Conservation (phyloP, 2,888 invertebrate species). For the Pogonocherus hispidulus region DNA sequence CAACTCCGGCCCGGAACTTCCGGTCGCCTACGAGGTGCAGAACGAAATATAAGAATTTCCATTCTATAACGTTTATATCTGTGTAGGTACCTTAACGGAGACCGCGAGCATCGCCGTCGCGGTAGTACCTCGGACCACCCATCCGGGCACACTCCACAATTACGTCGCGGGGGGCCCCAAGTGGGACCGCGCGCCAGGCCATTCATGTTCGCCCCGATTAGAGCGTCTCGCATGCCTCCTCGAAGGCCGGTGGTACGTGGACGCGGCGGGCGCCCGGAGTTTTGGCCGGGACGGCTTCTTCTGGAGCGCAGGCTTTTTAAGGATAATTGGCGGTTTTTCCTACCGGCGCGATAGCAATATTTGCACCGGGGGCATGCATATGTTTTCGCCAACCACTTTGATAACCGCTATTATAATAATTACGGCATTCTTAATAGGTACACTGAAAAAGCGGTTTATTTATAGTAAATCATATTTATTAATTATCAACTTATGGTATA, state of each 20-base stretch:
- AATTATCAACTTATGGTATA: too few relatives aligned
- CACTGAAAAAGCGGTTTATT: too few relatives aligned
- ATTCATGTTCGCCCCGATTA: conserved; percentile 54
- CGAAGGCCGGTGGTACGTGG: conserved; percentile 45
- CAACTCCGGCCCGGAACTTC: too few relatives aligned
- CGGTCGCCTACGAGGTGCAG: too few relatives aligned
- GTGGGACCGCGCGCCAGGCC: conserved; percentile 33
- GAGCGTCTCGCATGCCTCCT: conserved; percentile 53
- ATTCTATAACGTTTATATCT: too few relatives aligned
- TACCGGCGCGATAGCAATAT: not conserved
- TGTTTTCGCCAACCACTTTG: too few relatives aligned
- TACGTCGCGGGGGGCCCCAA: conserved; percentile 56
- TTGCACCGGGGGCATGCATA: not conserved
- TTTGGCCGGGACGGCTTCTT: conserved; percentile 24
- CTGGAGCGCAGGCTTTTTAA: not conserved
- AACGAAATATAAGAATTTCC: too few relatives aligned
- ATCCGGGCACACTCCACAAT: conserved; percentile 60
- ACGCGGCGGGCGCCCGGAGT: conserved; percentile 36
- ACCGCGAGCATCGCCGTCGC: conserved; percentile 33
- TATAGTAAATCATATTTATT: too few relatives aligned
- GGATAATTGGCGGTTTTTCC: conserved; percentile 1
- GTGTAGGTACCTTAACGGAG: too few relatives aligned
- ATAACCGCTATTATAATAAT: too few relatives aligned
- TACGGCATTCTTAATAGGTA: too few relatives aligned
- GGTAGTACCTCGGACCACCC: conserved; percentile 58